Conservation (phyloP, 1,140 invertebrate species). For the Samia ricini region DNA sequence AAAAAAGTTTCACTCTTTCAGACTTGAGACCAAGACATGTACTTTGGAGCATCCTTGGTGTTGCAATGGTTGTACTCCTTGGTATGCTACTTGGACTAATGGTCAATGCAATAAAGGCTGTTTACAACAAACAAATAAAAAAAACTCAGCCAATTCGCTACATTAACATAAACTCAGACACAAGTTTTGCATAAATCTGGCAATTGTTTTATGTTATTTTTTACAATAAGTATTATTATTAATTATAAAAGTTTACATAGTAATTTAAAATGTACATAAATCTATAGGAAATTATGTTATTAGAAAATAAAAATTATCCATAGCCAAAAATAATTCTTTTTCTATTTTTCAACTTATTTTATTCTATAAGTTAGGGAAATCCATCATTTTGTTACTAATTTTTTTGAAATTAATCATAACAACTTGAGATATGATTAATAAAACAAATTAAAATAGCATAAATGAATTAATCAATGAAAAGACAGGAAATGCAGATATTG, state of each 20-base stretch:
- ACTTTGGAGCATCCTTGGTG: constrained; percentile 64
- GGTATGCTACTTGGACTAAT: constrained; percentile 60
- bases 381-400: not conserved
- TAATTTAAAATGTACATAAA: constrained; percentile 18
- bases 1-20: constrained; percentile 46
- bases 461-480: no score
- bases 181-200: constrained; percentile 48
- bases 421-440: no score
- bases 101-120: constrained; percentile 48
- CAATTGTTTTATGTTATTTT: constrained; percentile 12
- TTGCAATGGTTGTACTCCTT: constrained; percentile 49
- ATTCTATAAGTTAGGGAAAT: not conserved
- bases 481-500: no score
- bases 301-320: constrained; percentile 20
- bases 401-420: no score
- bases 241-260: constrained; percentile 8
- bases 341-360: not conserved
- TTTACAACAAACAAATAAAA: constrained; percentile 50
- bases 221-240: constrained; percentile 11
- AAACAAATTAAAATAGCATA: no score
- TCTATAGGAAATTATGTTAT: constrained; percentile 12
- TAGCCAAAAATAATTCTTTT: not conserved
- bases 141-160: constrained; percentile 57
- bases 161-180: constrained; percentile 55
- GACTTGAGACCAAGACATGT: constrained; percentile 63